Percentiles rank a stretch among this genome's conserved stretches.
These are phyloP conservation scores for Parascotia fuliginaria DNA, from an alignment of 2,888 invertebrate genomes.

Conservation along the genomic window DNA sequence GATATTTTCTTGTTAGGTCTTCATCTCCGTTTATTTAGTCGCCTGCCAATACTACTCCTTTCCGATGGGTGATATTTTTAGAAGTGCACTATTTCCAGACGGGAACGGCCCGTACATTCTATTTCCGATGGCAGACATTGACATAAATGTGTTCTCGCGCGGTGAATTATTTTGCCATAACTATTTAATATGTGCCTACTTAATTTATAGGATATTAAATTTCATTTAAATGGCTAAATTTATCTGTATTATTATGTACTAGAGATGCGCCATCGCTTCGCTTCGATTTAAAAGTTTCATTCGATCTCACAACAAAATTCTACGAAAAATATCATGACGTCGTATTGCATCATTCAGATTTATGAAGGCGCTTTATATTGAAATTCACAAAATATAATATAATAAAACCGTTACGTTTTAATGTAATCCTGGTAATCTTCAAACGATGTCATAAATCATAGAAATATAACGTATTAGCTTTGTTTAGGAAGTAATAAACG, in stretches of 20 bases:
- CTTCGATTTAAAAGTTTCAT: too few species aligned
- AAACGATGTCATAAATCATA: constrained; percentile 27
- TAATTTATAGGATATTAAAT: constrained; percentile 1
- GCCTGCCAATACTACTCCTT: constrained; percentile 18
- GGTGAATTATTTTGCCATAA: constrained; percentile 39
- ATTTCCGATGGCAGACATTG: constrained; percentile 45
- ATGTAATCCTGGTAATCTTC: constrained; percentile 14
- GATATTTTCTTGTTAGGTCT: neutral
- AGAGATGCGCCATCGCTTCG: too few species aligned
- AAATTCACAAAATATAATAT: too few species aligned
- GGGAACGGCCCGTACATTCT: constrained; percentile 30
- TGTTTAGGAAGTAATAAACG: constrained; percentile 31
- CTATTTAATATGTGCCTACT: constrained; percentile 24
- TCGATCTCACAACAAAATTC: too few species aligned
- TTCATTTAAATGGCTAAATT: neutral
- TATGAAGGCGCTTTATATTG: too few species aligned
- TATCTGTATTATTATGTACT: too few species aligned
- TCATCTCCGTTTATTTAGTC: constrained; percentile 1
- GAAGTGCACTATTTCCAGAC: constrained; percentile 32
- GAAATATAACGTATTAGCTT: constrained; percentile 2
- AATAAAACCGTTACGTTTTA: neutral
- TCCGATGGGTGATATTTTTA: constrained; percentile 25
- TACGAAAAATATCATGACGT: too few species aligned
- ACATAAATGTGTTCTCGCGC: constrained; percentile 36
- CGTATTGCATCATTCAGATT: too few species aligned